Percentiles rank a stretch among this genome's conserved stretches.
Evolutionary conservation across 2,888 invertebrate species (phyloP).

Genomic region (Zygothrica quintamaculata): DNA sequence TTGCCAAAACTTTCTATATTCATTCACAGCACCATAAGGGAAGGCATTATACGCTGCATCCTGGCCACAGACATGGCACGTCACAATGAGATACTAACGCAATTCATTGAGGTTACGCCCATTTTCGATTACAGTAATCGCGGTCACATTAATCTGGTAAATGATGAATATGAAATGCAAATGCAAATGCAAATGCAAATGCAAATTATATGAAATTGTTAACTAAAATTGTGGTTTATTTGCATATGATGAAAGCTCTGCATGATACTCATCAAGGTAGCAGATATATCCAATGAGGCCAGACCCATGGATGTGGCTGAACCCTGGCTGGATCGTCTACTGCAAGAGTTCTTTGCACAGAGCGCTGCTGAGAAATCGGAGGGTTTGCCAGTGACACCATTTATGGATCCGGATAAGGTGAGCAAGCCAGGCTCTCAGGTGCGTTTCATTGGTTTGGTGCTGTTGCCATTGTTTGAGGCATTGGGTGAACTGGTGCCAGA

Average conservation of each 20-base stretch:
- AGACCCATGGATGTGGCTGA: conserved; percentile 93
- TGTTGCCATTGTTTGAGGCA: conserved; percentile 92
- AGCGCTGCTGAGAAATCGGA: conserved; percentile 92
- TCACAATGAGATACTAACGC: conserved; percentile 90
- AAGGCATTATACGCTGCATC: conserved; percentile 92
- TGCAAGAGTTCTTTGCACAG: conserved; percentile 90
- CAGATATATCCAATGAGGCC: conserved; percentile 93
- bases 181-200: too few species aligned
- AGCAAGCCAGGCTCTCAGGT: conserved; percentile 93
- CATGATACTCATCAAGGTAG: conserved; percentile 93
- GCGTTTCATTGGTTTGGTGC: conserved; percentile 92
- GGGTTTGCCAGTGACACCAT: conserved; percentile 92
- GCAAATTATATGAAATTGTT: too few species aligned
- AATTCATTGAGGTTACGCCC: conserved; percentile 88
- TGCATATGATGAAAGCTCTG: conserved; percentile 85
- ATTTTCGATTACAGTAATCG: conserved; percentile 89
- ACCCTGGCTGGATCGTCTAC: conserved; percentile 91
- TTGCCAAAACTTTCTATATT: neutral
- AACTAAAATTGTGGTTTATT: too few species aligned
- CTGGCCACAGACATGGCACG: conserved; percentile 92
- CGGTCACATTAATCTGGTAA: conserved; percentile 90
- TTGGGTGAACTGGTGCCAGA: conserved; percentile 90
- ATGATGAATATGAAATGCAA: neutral
- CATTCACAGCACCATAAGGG: conserved; percentile 87
- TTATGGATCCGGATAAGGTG: conserved; percentile 94